Base-by-base conservation (phyloP, 1,140 invertebrate genomes). In the Drosophila auraria region DNA sequence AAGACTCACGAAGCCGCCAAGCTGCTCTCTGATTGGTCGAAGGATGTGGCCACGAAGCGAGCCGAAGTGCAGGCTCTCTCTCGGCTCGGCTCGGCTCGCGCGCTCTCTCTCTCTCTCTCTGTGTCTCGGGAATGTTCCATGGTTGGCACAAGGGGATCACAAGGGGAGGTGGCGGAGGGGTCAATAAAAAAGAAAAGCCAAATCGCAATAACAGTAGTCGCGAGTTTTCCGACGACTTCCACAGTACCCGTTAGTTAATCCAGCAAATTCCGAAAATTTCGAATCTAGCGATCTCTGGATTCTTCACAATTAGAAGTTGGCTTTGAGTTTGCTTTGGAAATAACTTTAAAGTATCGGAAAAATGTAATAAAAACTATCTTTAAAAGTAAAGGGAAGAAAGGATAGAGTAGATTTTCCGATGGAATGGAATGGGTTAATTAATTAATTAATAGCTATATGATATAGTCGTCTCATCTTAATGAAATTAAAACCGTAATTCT, bases 21-120 rank as follows among this genome's bases (percentile, higher is more conserved):
- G 75, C 66, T 38, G 74, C 54, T 63, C 72, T 83, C 73, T 89
- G 83, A 87, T 87, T 87, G 83, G 83, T 75, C 51, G 49, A 71
- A 80, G 73, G 78, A 89, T 75, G 45, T 56, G 7, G 36, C 56
- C 57, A 49, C 49, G 60, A 75, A 20, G 44, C 23, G 27, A 64
- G 38, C 80, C 83, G 83, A 87, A 73, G 73, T 50, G 42, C 12
- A 14, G 9, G 8, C 14, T 23, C 60, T 77, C 74, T 77, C 56
- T 53, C 23, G 27, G 17, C 56, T 53, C n/a, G 27, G 17, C 56
- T 53, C 23, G 27, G 15, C 36, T 44, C 17, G 40, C 40, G 8
- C 17, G 20, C 27, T 9, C 17, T 7, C 58, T 27, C 61, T n/a
- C 20, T 20, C 20, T 20, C 20, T 30, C 45, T 14, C 12, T n/a